Base-by-base conservation (phyloP, 2,797 vertebrate genomes). In the Oryzias dopingdopingensis region DNA sequence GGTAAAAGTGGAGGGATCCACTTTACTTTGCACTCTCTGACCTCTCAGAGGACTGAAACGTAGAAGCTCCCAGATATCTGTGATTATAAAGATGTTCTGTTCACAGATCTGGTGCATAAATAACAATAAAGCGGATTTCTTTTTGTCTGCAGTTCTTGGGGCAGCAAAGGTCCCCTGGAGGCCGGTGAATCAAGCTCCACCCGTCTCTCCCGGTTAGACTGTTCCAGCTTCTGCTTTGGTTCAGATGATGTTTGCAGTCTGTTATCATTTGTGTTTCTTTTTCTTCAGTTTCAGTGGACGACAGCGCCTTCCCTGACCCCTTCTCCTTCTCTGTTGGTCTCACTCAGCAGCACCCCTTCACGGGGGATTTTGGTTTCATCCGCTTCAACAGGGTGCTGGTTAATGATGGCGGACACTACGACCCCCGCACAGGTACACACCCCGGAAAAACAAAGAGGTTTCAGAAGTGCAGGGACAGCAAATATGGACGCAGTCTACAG, bases 261-360 rank as follows among this genome's bases (percentile, higher is more conserved):
- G 32, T 13, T 12, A 12, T 37, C 3, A 12, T 12, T 37, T 12
- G 2, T 49, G 53, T 59, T 37, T 57, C 2, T 2, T 10, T 61
- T 3, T 66, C 26, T 29, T 29, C 26, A 85, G 83, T 69, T 52
- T 78, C 90, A 20, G 67, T 69, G 1, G 82, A 85, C 56, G 62
- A n/a, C 65, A 61, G 65, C 4, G 14, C 44, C 55, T 70, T 73
- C 6, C 59, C 48, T 13, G 88, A 92, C 14, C 78, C 92, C 1
- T 92, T 97, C 79, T 96, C 96, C 1, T 99, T 99, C 82, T 98
- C 96, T 0, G 97, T 91, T 4, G 97, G 96, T 23, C 93, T 98
- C 42, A 96, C 94, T 0, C 89, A 86, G 74, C 93, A 92, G 59
- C 80, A 84, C 54, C 79, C 85, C 18, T 90, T 91, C 72, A 80